Evolutionary conservation across 1,140 invertebrate species (phyloP).

Genomic region (Hydropsyche tenuis): DNA sequence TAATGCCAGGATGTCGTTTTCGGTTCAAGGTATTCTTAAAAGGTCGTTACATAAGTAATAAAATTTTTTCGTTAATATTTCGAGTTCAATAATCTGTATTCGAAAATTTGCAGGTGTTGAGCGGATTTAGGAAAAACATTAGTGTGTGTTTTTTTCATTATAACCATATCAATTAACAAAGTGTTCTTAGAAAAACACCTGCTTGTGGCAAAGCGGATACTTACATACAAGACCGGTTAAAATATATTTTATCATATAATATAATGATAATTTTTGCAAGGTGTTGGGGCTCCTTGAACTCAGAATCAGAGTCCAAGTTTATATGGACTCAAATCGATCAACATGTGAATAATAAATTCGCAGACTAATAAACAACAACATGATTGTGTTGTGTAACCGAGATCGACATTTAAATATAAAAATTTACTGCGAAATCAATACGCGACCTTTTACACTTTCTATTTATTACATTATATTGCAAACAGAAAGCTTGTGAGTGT

Average conservation of each 20-base stretch:
- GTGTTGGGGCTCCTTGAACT: conserved; percentile 15
- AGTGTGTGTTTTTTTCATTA: background rate
- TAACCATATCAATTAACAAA: conserved; percentile 6
- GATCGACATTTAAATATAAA: too few relatives aligned
- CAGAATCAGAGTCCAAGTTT: conserved; percentile 25
- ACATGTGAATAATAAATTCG: too few relatives aligned
- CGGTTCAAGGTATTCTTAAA: background rate
- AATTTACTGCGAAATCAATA: too few relatives aligned
- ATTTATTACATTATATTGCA: too few relatives aligned
- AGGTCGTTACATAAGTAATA: background rate
- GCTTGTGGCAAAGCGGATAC: conserved; percentile 1
- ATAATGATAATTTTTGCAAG: conserved; percentile 9
- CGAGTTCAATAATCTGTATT: conserved; percentile 4
- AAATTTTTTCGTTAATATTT: background rate
- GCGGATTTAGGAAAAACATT: too few relatives aligned
- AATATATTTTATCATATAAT: background rate
- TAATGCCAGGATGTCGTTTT: background rate
- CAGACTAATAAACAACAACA: too few relatives aligned
- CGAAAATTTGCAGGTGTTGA: conserved; percentile 12
- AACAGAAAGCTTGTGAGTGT: too few relatives aligned
- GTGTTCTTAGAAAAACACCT: conserved; percentile 21
- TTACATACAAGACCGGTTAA: conserved; percentile 15
- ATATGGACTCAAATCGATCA: too few relatives aligned
- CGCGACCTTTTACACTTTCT: too few relatives aligned
- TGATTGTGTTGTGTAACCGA: too few relatives aligned